phyloP scores from a whole-genome alignment of 2,888 invertebrate species.

The Pyrocoelia pectoralis region DNA sequence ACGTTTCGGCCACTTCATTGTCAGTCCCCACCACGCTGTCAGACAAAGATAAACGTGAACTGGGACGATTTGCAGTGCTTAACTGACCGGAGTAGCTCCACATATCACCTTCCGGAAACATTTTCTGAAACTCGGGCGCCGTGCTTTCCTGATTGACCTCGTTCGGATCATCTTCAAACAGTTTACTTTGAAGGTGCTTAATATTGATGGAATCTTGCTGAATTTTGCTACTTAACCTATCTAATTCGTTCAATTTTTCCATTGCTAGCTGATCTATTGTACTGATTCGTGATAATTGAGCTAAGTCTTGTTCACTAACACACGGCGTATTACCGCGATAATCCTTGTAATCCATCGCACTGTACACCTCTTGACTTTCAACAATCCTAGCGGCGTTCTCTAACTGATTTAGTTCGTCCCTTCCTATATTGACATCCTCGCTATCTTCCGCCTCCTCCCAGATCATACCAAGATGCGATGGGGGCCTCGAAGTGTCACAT shows the following conservation, averaged over 20 bases:
- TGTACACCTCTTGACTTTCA: slow-evolving; percentile 72
- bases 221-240: slow-evolving; percentile 77
- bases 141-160: slow-evolving; percentile 67
- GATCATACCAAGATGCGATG: slow-evolving; percentile 84
- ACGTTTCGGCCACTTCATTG: slow-evolving; percentile 69
- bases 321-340: slow-evolving; percentile 78
- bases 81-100: slow-evolving; percentile 71
- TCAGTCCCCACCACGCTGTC: slow-evolving; percentile 70
- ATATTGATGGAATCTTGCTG: slow-evolving; percentile 81
- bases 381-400: slow-evolving; percentile 64
- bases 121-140: slow-evolving; percentile 73
- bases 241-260: slow-evolving; percentile 80
- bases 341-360: slow-evolving; percentile 80
- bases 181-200: slow-evolving; percentile 75
- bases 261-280: slow-evolving; percentile 80
- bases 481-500: slow-evolving; percentile 64
- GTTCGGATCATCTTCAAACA: slow-evolving; percentile 67
- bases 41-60: slow-evolving; percentile 68
- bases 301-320: slow-evolving; percentile 80
- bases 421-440: slow-evolving; percentile 57
- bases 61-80: slow-evolving; percentile 64
- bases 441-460: slow-evolving; percentile 79
- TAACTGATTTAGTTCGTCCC: slow-evolving; percentile 54
- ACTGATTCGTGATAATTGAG: slow-evolving; percentile 77
- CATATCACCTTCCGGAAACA: slow-evolving; percentile 66